These are phyloP conservation scores for Bergia puertoricense DNA, from an alignment of 92 coral and sea anemone genomes.

Conservation along the genomic window DNA sequence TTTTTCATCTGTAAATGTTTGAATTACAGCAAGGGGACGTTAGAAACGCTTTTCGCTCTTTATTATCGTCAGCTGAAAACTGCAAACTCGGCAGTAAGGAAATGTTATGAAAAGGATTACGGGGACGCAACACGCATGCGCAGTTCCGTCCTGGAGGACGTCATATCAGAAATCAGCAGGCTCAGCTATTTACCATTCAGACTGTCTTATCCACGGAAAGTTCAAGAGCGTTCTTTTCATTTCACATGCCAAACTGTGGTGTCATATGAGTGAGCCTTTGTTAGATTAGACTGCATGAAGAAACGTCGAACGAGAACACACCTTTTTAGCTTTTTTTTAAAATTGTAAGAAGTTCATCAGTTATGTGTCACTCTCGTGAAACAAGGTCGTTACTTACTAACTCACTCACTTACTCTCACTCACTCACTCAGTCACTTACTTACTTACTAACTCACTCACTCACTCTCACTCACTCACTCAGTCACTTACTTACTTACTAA, in stretches of 20 bases:
- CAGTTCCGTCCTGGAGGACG: conserved; percentile 11
- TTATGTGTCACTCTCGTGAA: no score
- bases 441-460: no score
- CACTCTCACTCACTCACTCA: no score
- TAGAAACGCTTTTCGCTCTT: conserved; percentile 9
- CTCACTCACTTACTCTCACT: no score
- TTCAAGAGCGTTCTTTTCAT: background rate
- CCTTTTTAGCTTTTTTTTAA: no score
- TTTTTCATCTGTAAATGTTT: conserved; percentile 34
- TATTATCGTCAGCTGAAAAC: conserved; percentile 21
- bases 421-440: no score
- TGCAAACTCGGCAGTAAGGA: conserved; percentile 12
- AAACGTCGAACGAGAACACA: no score
- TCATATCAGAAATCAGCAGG: conserved; percentile 4
- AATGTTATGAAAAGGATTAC: conserved; percentile 12
- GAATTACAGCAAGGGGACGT: conserved; percentile 16
- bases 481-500: no score
- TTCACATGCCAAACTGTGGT: conserved; percentile 2
- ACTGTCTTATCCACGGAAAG: conserved; percentile 22
- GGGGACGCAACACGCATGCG: conserved; percentile 19
- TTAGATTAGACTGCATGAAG: background rate
- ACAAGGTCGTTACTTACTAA: no score
- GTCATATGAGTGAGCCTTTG: conserved; percentile 4
- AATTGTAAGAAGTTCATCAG: no score
- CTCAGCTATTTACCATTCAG: conserved; percentile 33